Percentiles rank a stretch among this genome's conserved stretches.
Evolutionary conservation across 2,797 vertebrate species (phyloP).

Genomic region (Liparis tanakae): DNA sequence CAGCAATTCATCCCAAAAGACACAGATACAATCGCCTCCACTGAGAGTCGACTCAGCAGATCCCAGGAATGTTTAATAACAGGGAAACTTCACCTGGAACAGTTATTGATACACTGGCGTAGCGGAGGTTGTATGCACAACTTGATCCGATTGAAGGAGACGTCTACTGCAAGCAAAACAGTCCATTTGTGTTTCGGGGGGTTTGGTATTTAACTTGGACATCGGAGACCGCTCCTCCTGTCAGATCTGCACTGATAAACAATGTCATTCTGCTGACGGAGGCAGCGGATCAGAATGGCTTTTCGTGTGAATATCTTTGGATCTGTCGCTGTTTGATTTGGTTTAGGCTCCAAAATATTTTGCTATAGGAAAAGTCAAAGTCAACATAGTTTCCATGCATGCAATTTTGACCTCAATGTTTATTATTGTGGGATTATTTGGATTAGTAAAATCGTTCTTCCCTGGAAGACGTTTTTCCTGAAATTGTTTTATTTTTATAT

Average conservation of each 20-base stretch:
- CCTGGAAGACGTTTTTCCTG: not conserved
- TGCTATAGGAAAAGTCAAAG: not conserved
- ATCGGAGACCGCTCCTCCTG: not conserved
- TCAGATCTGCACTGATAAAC: not conserved
- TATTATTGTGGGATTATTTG: not conserved
- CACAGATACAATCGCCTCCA: constrained; percentile 7
- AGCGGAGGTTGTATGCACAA: not conserved
- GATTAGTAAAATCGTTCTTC: not conserved
- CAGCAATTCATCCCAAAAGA: constrained; percentile 27
- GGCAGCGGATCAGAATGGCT: not conserved
- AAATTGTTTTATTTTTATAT: too few species aligned
- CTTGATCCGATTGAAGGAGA: not conserved
- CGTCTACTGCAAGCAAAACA: not conserved
- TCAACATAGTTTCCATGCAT: not conserved
- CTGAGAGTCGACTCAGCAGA: constrained; percentile 6
- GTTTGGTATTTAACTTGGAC: not conserved
- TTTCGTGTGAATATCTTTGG: not conserved
- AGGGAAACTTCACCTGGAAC: constrained; percentile 13
- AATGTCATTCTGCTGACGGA: not conserved
- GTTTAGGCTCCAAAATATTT: not conserved
- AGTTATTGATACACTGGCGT: not conserved
- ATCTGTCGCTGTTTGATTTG: not conserved
- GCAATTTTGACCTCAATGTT: not conserved
- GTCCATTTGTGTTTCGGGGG: not conserved
- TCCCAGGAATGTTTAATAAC: not conserved